Conservation (phyloP, 2,113 vertebrate species). For the Australoheros scitulus region DNA sequence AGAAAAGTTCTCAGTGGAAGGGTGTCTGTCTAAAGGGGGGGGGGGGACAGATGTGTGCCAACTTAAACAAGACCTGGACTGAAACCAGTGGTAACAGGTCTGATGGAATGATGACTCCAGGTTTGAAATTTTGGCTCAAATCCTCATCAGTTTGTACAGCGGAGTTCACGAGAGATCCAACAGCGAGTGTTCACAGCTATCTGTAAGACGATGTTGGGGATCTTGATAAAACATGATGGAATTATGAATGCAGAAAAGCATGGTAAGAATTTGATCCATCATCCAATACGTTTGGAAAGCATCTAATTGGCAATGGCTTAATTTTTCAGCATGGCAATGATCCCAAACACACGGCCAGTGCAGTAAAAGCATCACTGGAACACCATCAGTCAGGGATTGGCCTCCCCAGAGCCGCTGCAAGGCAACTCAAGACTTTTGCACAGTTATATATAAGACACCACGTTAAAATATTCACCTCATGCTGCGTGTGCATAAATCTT, state of each 20-base stretch:
- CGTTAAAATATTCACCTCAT: not conserved
- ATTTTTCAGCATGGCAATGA: not conserved
- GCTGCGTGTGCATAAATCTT: not conserved
- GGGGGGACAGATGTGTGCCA: not conserved
- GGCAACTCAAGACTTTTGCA: not conserved
- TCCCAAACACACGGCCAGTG: not conserved
- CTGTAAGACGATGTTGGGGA: not conserved
- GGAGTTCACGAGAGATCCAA: not conserved
- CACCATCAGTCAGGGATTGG: not conserved
- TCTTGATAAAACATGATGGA: not conserved
- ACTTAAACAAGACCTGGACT: not conserved
- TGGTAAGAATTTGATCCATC: not conserved
- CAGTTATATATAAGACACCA: not conserved
- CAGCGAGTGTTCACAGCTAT: not conserved
- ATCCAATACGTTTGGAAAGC: not conserved
- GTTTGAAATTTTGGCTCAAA: not conserved
- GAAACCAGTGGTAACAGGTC: not conserved
- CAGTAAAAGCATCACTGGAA: not conserved
- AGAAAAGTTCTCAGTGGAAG: too few relatives aligned
- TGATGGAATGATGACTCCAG: not conserved
- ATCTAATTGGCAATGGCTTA: not conserved
- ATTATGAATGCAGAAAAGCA: not conserved
- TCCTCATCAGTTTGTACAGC: not conserved
- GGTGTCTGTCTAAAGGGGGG: too few relatives aligned
- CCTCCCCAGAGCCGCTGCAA: rapidly evolving